phyloP scores from a whole-genome alignment of 2,797 vertebrate species.

The Esox lucius region DNA sequence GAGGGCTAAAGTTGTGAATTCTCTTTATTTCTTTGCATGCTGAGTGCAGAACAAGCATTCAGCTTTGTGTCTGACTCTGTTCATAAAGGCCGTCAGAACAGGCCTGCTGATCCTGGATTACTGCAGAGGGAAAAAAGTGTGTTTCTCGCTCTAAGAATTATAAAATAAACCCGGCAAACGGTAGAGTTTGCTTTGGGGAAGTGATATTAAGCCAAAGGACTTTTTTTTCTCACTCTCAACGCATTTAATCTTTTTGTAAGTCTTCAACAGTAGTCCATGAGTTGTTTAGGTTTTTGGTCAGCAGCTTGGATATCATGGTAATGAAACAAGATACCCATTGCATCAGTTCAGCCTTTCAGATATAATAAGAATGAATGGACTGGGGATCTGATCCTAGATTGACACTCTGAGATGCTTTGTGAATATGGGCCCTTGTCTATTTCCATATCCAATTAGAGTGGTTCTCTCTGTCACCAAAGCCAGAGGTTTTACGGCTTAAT shows the following conservation, averaged over 20 bases:
- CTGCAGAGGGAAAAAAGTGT: background rate
- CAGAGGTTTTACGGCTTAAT: constrained; percentile 2
- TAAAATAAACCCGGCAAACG: no score
- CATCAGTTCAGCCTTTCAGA: no score
- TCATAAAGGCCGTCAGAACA: background rate
- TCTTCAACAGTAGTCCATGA: no score
- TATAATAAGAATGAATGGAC: no score
- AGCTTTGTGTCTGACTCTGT: background rate
- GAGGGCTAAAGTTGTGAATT: background rate
- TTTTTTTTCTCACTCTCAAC: no score
- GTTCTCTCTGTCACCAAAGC: background rate
- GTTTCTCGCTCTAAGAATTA: no score
- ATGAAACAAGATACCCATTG: background rate
- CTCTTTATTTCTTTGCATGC: background rate
- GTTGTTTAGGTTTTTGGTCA: no score
- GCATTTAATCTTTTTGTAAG: no score
- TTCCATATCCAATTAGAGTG: background rate
- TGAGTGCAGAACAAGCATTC: background rate
- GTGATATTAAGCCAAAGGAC: no score
- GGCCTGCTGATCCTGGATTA: background rate
- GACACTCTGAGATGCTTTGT: background rate
- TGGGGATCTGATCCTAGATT: background rate
- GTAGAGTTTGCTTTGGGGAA: no score
- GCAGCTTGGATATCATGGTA: no score
- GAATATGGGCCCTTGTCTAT: background rate